A percentile compares a stretch with the other conserved stretches of the same genome.
These are phyloP conservation scores for Synodontis membranacea DNA, from an alignment of 2,113 vertebrate species.

Conservation along the genomic window DNA sequence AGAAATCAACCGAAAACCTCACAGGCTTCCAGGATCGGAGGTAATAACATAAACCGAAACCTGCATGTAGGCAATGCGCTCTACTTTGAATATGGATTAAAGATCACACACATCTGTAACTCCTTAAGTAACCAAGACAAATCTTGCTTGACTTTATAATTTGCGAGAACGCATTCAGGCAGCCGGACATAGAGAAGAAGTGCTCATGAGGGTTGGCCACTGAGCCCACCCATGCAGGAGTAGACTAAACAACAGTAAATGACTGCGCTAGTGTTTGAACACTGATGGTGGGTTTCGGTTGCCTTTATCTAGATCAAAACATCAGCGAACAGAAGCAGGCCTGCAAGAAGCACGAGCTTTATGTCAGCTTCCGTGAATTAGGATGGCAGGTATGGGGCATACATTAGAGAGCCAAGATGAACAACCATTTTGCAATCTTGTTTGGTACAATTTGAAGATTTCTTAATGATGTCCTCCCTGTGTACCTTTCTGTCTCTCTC, in stretches of 20 bases:
- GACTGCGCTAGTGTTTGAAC: slow-evolving; percentile 40
- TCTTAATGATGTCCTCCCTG: background rate
- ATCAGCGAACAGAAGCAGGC: slow-evolving; percentile 97
- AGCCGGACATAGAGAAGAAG: slow-evolving; percentile 22
- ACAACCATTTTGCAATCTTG: background rate
- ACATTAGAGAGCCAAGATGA: background rate
- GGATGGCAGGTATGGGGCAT: slow-evolving; percentile 89
- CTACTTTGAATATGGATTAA: background rate
- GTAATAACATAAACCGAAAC: slow-evolving; percentile 59
- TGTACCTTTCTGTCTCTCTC: background rate
- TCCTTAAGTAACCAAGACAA: background rate
- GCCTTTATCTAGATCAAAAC: slow-evolving; percentile 82
- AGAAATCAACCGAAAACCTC: slow-evolving; percentile 85
- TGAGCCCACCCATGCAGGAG: slow-evolving; percentile 47
- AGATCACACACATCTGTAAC: background rate
- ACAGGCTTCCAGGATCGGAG: slow-evolving; percentile 78
- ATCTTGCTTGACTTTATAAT: background rate
- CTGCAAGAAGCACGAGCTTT: slow-evolving; percentile 98
- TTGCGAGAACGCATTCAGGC: slow-evolving; percentile 8
- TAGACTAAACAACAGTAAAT: slow-evolving; percentile 53
- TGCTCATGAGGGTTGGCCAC: slow-evolving; percentile 28
- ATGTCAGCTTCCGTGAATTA: slow-evolving; percentile 95
- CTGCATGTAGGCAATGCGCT: background rate
- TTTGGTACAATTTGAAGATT: no score
- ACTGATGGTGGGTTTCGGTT: slow-evolving; percentile 46